These are phyloP conservation scores for Emydocephalus ijimae DNA, from an alignment of 2,113 vertebrate genomes.

Conservation along the genomic window DNA sequence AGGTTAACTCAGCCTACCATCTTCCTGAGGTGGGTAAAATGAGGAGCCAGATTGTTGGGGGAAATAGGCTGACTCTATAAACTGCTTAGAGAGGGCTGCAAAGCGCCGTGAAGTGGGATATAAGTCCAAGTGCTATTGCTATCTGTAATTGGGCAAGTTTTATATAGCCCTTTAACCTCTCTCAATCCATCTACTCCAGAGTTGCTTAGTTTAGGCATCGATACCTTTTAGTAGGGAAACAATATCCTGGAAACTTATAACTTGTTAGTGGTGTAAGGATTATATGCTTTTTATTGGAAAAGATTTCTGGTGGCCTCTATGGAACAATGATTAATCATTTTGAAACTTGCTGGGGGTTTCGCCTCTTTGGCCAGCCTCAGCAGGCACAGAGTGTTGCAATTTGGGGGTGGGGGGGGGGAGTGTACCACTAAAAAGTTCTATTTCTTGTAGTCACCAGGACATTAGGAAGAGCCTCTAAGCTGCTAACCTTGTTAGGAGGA, in stretches of 20 bases:
- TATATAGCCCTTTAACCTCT: no score
- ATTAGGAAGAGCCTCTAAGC: background rate
- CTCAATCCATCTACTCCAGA: background rate
- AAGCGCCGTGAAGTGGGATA: no score
- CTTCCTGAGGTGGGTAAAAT: no score
- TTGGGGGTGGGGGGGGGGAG: no score
- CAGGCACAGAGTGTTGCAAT: background rate
- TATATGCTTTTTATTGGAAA: background rate
- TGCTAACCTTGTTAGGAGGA: background rate
- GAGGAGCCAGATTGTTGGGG: no score
- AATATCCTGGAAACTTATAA: no score
- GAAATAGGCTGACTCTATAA: no score
- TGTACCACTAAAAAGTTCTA: background rate
- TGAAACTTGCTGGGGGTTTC: background rate
- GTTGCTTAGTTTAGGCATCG: background rate
- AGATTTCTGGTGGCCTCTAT: background rate
- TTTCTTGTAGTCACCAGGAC: background rate
- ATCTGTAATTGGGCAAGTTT: no score
- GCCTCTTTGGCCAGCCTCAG: background rate
- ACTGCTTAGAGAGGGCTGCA: no score
- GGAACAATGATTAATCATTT: background rate
- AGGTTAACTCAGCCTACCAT: no score
- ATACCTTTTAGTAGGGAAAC: background rate
- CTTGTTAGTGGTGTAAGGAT: background rate
- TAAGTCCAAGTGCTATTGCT: no score